Conservation (phyloP, 2,113 vertebrate species). For the Leucoraja erinaceus region DNA sequence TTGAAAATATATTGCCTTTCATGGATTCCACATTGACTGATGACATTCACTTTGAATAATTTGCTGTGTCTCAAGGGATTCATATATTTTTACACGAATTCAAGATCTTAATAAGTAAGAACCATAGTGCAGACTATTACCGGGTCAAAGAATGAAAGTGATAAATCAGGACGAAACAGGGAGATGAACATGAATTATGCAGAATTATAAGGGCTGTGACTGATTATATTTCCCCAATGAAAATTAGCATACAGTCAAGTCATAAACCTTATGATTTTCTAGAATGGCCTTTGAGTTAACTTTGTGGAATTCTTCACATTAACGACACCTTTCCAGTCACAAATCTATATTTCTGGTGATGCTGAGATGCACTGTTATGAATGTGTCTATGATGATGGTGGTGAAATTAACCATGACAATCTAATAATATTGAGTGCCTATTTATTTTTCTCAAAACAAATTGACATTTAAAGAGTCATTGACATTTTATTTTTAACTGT, state of each 20-base stretch:
- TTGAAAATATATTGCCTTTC: not conserved
- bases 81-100: conserved; percentile 15
- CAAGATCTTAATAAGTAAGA: not conserved
- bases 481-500: conserved; percentile 13
- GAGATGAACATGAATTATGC: not conserved
- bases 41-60: not conserved
- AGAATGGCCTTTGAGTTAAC: not conserved
- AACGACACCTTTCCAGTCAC: not conserved
- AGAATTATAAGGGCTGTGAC: not conserved
- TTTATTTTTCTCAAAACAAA: not conserved
- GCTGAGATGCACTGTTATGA: not conserved
- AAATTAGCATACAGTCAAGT: not conserved
- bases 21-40: not conserved
- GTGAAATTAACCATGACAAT: not conserved
- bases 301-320: not conserved
- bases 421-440: not conserved
- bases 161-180: not conserved
- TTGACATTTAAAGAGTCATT: conserved; percentile 5
- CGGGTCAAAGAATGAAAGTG: not conserved
- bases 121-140: not conserved
- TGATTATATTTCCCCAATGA: not conserved
- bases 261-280: not conserved
- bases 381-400: not conserved
- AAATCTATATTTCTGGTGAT: not conserved
- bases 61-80: not conserved